Evolutionary conservation across 1,140 invertebrate species (phyloP).

Genomic region (honey bee (Apis mellifera)): DNA sequence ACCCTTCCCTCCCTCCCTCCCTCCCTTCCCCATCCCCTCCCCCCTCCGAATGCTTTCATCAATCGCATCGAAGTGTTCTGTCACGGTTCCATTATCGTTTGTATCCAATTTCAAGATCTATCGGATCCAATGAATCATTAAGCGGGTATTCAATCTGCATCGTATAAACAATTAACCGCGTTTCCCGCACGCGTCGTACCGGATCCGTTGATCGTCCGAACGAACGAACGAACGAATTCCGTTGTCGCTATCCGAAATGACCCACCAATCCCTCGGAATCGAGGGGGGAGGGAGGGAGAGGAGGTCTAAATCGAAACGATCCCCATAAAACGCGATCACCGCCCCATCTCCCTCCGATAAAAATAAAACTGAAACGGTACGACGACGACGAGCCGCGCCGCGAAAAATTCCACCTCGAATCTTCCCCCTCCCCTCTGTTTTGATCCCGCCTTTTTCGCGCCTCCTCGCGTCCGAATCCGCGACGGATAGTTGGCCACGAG

Average conservation of each 20-base stretch:
- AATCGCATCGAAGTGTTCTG: conserved; percentile 38
- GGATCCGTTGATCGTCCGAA: background rate
- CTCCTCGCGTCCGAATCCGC: too few species aligned
- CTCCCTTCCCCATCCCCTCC: too few species aligned
- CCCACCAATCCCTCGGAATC: too few species aligned
- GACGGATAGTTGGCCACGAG: background rate
- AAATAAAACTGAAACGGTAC: background rate
- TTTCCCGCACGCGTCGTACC: conserved; percentile 14
- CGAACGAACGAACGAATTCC: background rate
- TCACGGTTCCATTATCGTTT: conserved; percentile 56
- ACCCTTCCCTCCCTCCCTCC: too few species aligned
- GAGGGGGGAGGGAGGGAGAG: too few species aligned
- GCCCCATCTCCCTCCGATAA: background rate
- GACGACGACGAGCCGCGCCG: too few species aligned
- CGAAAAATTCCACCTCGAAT: background rate
- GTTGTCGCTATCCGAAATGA: background rate
- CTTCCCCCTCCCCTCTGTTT: too few species aligned
- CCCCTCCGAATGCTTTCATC: conserved; percentile 38
- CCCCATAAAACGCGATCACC: background rate
- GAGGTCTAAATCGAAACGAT: background rate
- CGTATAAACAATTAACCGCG: conserved; percentile 57
- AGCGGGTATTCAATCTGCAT: conserved; percentile 44
- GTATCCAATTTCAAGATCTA: conserved; percentile 55
- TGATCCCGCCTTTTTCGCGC: background rate
- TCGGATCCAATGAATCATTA: conserved; percentile 58